Evolutionary conservation across 2,113 vertebrate species (phyloP).

Genomic region (Amblyornis subalaris): DNA sequence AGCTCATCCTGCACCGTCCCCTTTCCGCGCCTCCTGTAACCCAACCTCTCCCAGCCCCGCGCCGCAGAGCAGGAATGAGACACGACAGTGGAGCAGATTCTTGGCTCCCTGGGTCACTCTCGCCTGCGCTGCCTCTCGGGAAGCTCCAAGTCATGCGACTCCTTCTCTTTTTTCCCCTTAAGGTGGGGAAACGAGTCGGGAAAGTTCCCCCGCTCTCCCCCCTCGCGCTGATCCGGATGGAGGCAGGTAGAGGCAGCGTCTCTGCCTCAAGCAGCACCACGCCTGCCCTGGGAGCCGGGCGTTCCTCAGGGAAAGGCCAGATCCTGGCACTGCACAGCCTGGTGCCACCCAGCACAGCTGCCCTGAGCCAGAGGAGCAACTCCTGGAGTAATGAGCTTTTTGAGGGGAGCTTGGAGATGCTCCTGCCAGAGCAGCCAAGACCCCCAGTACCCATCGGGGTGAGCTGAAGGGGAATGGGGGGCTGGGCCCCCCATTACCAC

Average conservation of each 20-base stretch:
- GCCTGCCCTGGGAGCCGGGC: not conserved
- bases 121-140: not conserved
- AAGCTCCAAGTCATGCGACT: not conserved
- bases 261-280: not conserved
- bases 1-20: conserved; percentile 21
- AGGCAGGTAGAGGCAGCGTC: not conserved
- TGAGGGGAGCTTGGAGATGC: not conserved
- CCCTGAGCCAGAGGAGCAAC: not conserved
- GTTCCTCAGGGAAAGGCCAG: not conserved
- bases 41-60: not conserved
- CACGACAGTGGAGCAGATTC: not conserved
- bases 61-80: not conserved
- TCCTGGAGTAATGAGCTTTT: not conserved
- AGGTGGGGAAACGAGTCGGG: not conserved
- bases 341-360: not conserved
- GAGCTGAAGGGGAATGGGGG: not conserved
- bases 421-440: not conserved
- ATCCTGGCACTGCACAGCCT: not conserved
- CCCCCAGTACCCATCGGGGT: not conserved
- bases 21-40: conserved; percentile 3
- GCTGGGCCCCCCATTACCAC: not conserved
- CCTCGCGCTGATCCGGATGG: not conserved
- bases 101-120: not conserved
- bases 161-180: not conserved
- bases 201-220: not conserved